Evolutionary conservation across 1,140 invertebrate species (phyloP), one percentile per base, ranked within the genome.

Genomic region (Lasioglossum albipes): DNA sequence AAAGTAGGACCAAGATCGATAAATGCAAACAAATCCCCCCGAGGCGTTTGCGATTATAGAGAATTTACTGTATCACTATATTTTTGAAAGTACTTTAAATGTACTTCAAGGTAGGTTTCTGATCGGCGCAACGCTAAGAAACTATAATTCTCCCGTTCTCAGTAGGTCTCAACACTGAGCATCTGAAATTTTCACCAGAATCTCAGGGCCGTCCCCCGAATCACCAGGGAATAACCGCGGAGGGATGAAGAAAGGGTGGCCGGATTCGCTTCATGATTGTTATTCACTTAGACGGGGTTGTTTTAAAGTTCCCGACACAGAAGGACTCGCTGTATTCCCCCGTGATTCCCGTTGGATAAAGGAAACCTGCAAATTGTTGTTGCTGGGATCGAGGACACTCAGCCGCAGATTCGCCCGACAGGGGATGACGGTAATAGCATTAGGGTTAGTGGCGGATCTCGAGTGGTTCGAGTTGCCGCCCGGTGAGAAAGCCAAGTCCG

Each of bases 401-500:
- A 65, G 86, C 75, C 81, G 78, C 75, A 78, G 81, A 80, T 87
- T 87, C 85, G 75, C 74, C 45, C 22, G 66, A 27, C 71, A 41
- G 70, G 85, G 73, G 67, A 64, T 68, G 86, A 73, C 31, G 86
- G 84, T 87, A 88, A 87, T 78, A 84, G 84, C 81, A 88, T 88
- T 88, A 88, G 86, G 87, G 84, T 87, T 88, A 88, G 87, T 86
- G 87, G 83, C 82, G 79, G 85, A 88, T 88, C 86, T 88, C 84
- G 86, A 88, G 84, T 73, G 86, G 82, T 78, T 84, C 41, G 75
- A 64, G 71, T 9, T 18, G 74, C 71, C 12, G 13, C 10, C 45
- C 45, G 2, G 45, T 13, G 45, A 49, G 45, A 20, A 52, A 36
- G 3, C 36, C 36, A 36, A 54, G 52, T 54, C 52, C 52, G 52